Evolutionary conservation across 2,113 vertebrate species (phyloP).

Genomic region (Hucho hucho): DNA sequence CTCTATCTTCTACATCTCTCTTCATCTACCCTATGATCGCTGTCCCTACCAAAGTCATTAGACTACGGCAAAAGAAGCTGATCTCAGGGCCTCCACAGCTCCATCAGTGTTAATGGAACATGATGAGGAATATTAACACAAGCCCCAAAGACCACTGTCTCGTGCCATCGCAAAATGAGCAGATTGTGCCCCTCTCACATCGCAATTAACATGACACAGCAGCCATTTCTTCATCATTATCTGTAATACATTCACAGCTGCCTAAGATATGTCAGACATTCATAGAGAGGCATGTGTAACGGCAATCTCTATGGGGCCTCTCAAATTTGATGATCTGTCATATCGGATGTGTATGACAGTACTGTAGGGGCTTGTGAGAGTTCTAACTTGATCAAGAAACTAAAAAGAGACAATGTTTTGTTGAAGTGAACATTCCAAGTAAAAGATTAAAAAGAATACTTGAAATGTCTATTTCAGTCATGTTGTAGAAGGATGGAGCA

Average conservation of each 20-base stretch:
- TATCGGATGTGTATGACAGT: no score
- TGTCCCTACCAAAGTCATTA: background rate
- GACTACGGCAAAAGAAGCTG: background rate
- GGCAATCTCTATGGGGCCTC: background rate
- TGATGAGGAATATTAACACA: slow-evolving; percentile 21
- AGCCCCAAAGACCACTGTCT: slow-evolving; percentile 6
- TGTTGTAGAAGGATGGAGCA: background rate
- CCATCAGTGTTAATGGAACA: slow-evolving; percentile 21
- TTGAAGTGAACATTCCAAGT: no score
- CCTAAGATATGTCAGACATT: background rate
- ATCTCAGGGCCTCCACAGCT: background rate
- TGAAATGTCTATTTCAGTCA: no score
- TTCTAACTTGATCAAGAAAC: no score
- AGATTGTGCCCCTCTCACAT: background rate
- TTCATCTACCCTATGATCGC: background rate
- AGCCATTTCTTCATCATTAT: background rate
- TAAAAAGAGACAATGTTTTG: no score
- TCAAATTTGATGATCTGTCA: no score
- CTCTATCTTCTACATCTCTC: background rate
- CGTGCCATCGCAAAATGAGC: slow-evolving; percentile 4
- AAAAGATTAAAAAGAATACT: no score
- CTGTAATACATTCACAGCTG: background rate
- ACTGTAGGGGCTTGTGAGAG: no score
- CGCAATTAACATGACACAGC: slow-evolving; percentile 17
- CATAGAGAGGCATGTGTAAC: background rate